Conservation (phyloP, 2,888 invertebrate genomes). For the Ichneumoninae sp. region DNA sequence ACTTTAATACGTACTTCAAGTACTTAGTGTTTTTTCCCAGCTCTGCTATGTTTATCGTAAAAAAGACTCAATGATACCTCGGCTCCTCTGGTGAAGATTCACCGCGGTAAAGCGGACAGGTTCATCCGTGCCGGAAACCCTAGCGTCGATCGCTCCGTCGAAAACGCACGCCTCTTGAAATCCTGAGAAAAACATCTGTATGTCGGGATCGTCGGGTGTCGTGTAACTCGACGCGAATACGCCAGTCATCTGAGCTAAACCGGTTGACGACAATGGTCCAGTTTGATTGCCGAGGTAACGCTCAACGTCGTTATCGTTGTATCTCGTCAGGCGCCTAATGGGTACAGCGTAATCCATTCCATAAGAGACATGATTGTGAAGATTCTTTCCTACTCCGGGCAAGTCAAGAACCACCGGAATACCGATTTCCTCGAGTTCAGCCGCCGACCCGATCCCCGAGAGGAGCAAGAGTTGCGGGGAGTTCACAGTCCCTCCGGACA, state of each 20-base stretch:
- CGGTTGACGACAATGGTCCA: conserved; percentile 89
- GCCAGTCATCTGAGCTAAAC: conserved; percentile 88
- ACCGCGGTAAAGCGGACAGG: conserved; percentile 86
- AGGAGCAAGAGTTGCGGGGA: conserved; percentile 89
- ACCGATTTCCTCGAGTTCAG: conserved; percentile 86
- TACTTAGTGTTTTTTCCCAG: no score
- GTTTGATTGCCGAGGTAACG: conserved; percentile 86
- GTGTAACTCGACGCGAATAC: conserved; percentile 88
- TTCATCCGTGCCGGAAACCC: conserved; percentile 33
- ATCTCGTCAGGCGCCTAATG: conserved; percentile 79
- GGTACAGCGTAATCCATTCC: conserved; percentile 85
- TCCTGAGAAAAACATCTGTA: conserved; percentile 89
- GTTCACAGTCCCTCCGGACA: conserved; percentile 88
- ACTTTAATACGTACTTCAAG: no score
- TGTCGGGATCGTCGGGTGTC: conserved; percentile 87
- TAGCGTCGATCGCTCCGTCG: conserved; percentile 78
- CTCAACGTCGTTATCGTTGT: conserved; percentile 86
- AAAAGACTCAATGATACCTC: conserved; percentile 83
- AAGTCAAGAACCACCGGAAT: conserved; percentile 87
- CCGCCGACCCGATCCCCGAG: conserved; percentile 89
- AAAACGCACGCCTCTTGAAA: conserved; percentile 87
- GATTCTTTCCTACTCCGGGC: conserved; percentile 89
- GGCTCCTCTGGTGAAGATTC: conserved; percentile 88
- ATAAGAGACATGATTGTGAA: conserved; percentile 89
- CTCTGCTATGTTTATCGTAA: not conserved